phyloP scores from a whole-genome alignment of 2,113 vertebrate species.

The Chloropsis hardwickii region DNA sequence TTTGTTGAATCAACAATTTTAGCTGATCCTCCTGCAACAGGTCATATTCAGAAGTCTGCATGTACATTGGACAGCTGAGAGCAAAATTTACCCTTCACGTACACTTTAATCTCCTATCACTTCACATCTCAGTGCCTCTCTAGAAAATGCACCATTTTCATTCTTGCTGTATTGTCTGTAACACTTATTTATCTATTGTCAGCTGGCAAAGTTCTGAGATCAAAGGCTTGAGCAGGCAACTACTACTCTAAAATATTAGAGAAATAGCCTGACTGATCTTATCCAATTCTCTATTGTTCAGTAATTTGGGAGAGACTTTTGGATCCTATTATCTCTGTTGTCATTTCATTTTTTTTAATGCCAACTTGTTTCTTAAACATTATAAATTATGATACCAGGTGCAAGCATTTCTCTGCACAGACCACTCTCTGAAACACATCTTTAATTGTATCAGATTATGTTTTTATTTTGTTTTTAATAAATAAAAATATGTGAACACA shows the following conservation, averaged over 20 bases:
- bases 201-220: constrained; percentile 18
- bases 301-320: neutral
- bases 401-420: constrained; percentile 14
- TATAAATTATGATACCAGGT: constrained; percentile 10
- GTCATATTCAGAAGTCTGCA: neutral
- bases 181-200: constrained; percentile 7
- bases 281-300: neutral
- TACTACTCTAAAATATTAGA: constrained; percentile 23
- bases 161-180: neutral
- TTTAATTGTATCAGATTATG: constrained; percentile 48
- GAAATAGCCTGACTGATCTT: neutral
- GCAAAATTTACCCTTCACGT: neutral
- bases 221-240: constrained; percentile 19
- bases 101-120: neutral
- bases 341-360: constrained; percentile 23
- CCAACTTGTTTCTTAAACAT: constrained; percentile 30
- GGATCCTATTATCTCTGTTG: neutral
- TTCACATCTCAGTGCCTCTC: neutral
- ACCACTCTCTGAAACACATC: neutral
- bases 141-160: constrained; percentile 33
- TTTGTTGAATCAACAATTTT: constrained; percentile 13
- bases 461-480: constrained; percentile 54
- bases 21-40: neutral
- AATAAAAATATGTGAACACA: constrained; percentile 49
- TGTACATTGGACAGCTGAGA: neutral